Evolutionary conservation across 2,797 vertebrate genomes (phyloP).

Genomic region (Craterocephalus amniculus): DNA sequence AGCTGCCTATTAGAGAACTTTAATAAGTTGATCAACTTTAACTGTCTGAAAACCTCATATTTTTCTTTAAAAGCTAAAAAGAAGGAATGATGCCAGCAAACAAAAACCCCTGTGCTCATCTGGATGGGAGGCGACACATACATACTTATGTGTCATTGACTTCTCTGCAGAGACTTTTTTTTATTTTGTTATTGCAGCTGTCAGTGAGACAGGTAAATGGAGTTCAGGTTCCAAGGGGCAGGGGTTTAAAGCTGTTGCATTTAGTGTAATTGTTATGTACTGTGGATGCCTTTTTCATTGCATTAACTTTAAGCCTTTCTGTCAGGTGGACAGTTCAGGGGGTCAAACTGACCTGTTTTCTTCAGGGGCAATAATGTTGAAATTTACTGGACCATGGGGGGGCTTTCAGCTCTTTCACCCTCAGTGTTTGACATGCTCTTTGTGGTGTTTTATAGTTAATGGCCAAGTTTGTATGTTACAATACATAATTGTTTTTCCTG

Average conservation of each 20-base stretch:
- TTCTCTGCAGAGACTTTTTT: conserved; percentile 53
- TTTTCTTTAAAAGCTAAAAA: not conserved
- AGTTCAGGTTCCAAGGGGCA: conserved; percentile 57
- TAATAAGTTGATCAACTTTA: conserved; percentile 36
- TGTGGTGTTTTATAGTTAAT: conserved; percentile 36
- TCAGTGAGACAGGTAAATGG: conserved; percentile 67
- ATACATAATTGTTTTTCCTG: conserved; percentile 11
- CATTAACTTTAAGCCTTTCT: conserved; percentile 59
- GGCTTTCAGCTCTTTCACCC: conserved; percentile 27
- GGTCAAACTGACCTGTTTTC: conserved; percentile 63
- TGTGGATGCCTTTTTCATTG: conserved; percentile 46
- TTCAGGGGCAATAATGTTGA: conserved; percentile 38
- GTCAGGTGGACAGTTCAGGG: conserved; percentile 52
- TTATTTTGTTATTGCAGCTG: conserved; percentile 33
- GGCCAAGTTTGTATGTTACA: conserved; percentile 23
- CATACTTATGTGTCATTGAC: conserved; percentile 37
- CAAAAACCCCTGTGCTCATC: conserved; percentile 29
- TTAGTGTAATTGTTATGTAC: conserved; percentile 63
- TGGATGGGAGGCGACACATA: conserved; percentile 34
- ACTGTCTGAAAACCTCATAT: conserved; percentile 19
- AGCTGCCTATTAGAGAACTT: conserved; percentile 30
- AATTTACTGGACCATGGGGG: conserved; percentile 11
- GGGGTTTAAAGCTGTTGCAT: conserved; percentile 67
- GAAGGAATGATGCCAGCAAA: conserved; percentile 45
- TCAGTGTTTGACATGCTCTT: conserved; percentile 32